These are phyloP conservation scores for Drosophila pachea DNA, from an alignment of 1,140 invertebrate species.

Conservation along the genomic window DNA sequence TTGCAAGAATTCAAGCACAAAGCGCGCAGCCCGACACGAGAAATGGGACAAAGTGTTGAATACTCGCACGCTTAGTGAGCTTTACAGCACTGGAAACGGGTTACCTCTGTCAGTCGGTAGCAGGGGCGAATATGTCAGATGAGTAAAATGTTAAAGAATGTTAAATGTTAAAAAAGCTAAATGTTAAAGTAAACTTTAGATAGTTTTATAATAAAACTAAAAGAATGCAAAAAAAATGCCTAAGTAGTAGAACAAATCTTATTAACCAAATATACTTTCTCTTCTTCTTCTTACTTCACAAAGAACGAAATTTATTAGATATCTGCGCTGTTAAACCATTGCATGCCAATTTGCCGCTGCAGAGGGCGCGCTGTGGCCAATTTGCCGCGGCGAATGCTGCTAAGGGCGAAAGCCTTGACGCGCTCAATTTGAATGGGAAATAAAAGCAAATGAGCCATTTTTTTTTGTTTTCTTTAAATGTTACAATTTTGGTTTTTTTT, in stretches of 20 bases:
- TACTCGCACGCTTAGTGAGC: too few relatives aligned
- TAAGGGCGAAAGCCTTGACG: neutral
- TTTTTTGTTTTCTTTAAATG: conserved; percentile 45
- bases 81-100: conserved; percentile 15
- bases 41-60: neutral
- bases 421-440: conserved; percentile 2
- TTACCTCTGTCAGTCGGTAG: neutral
- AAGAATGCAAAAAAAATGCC: too few relatives aligned
- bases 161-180: neutral
- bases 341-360: neutral
- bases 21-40: too few relatives aligned
- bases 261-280: too few relatives aligned
- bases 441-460: neutral
- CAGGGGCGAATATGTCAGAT: neutral
- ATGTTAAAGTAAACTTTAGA: too few relatives aligned
- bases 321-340: neutral
- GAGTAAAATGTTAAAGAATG: conserved; percentile 3
- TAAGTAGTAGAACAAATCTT: too few relatives aligned
- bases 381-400: neutral
- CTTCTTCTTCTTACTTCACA: neutral
- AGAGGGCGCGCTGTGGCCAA: conserved; percentile 1
- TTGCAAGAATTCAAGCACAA: neutral
- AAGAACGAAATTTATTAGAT: neutral
- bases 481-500: conserved; percentile 65
- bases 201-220: too few relatives aligned